Evolutionary conservation across 2,113 vertebrate genomes (phyloP).

Genomic region (Telmatochromis sp.): DNA sequence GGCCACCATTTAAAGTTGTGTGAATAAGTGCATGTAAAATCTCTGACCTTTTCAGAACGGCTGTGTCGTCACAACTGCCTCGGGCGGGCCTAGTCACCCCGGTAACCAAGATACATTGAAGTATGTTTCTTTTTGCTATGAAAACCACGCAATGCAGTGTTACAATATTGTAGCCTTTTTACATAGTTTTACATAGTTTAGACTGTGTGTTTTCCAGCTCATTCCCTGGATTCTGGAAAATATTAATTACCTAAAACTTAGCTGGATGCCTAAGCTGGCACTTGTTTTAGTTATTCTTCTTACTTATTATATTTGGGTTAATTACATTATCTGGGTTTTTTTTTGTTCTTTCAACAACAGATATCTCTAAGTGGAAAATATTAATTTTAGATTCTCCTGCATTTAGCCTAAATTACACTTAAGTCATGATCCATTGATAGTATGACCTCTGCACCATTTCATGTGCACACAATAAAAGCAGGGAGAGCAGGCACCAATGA

Average conservation of each 20-base stretch:
- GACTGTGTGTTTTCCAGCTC: background rate
- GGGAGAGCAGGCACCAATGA: background rate
- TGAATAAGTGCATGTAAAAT: background rate
- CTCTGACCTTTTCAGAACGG: background rate
- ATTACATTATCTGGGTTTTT: background rate
- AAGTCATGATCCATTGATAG: background rate
- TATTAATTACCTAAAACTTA: background rate
- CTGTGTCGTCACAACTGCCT: background rate
- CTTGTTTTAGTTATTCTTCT: background rate
- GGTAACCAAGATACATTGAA: background rate
- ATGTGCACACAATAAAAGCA: background rate
- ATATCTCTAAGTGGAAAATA: background rate
- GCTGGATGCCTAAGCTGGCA: background rate
- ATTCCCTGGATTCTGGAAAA: background rate
- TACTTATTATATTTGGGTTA: background rate
- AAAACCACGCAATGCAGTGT: background rate
- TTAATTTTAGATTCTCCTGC: background rate
- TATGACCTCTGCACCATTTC: background rate
- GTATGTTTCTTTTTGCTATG: background rate
- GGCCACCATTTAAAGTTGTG: background rate
- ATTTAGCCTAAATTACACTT: background rate
- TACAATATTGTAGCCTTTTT: background rate
- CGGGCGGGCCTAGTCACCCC: background rate
- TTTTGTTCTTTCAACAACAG: background rate
- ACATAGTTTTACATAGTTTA: background rate